Conservation (phyloP, 2,888 invertebrate genomes). For the Drosophila robusta region DNA sequence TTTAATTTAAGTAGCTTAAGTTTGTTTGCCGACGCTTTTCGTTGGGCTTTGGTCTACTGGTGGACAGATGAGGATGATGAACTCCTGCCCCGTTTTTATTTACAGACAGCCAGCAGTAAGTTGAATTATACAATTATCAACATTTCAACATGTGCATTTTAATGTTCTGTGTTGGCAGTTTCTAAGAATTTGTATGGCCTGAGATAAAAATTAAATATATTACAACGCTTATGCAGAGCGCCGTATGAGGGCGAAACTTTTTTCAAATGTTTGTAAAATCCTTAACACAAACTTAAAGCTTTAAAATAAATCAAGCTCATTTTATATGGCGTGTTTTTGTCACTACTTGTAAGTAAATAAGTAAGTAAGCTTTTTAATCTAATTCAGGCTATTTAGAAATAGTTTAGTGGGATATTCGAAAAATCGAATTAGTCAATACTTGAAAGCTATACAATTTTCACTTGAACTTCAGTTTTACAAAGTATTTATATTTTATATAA, state of each 20-base stretch:
- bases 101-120: conserved; percentile 12
- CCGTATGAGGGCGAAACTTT: too few relatives aligned
- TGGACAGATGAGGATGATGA: conserved; percentile 4
- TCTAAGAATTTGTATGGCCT: not conserved
- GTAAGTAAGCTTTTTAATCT: too few relatives aligned
- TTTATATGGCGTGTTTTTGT: too few relatives aligned
- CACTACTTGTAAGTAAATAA: too few relatives aligned
- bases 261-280: not conserved
- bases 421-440: too few relatives aligned
- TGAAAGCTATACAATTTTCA: too few relatives aligned
- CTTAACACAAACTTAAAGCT: too few relatives aligned
- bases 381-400: too few relatives aligned
- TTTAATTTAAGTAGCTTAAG: conserved; percentile 69
- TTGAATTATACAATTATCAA: conserved; percentile 6
- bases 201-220: not conserved
- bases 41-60: conserved; percentile 9
- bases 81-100: conserved; percentile 10
- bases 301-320: too few relatives aligned
- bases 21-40: conserved; percentile 31
- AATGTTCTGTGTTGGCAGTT: not conserved
- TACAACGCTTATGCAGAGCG: not conserved
- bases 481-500: too few relatives aligned
- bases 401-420: too few relatives aligned
- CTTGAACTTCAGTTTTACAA: too few relatives aligned
- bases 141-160: not conserved